These are phyloP conservation scores for Macrotus californicus DNA, from an alignment of 2,113 vertebrate genomes.

Conservation along the genomic window DNA sequence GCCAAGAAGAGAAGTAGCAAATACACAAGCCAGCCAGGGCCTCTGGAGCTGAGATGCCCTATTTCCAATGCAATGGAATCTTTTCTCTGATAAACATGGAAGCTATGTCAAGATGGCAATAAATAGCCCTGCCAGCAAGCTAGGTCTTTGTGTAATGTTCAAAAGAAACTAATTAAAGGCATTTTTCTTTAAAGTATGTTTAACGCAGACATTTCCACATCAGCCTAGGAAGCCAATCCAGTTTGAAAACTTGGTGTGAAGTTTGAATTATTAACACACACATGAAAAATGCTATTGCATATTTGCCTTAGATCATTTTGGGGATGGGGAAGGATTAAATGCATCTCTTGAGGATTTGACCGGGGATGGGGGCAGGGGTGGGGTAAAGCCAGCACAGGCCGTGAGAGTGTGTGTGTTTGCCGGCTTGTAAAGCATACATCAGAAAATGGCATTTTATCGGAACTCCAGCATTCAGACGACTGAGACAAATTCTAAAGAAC, in stretches of 20 bases:
- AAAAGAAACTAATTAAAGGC: slow-evolving; percentile 68
- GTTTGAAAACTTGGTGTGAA: slow-evolving; percentile 55
- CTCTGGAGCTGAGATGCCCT: background rate
- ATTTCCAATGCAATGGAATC: background rate
- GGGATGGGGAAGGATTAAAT: background rate
- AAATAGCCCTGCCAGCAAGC: slow-evolving; percentile 26
- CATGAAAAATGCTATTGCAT: slow-evolving; percentile 36
- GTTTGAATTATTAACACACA: slow-evolving; percentile 58
- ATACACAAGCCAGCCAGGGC: background rate
- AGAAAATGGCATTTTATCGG: background rate
- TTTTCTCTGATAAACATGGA: slow-evolving; percentile 44
- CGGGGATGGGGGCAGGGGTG: background rate
- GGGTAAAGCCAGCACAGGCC: background rate
- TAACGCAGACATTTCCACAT: slow-evolving; percentile 52
- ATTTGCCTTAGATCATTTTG: slow-evolving; percentile 46
- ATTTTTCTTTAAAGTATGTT: slow-evolving; percentile 64
- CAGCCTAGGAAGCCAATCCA: slow-evolving; percentile 27
- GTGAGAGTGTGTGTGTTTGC: background rate
- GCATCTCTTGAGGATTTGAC: background rate
- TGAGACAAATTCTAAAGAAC: slow-evolving; percentile 50
- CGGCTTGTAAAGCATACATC: slow-evolving; percentile 23
- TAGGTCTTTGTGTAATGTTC: slow-evolving; percentile 51
- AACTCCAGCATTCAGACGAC: background rate
- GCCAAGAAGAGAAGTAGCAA: background rate
- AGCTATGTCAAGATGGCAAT: slow-evolving; percentile 30